Evolutionary conservation across 1,140 invertebrate species (phyloP).

Genomic region (Tetragnatha versicolor): DNA sequence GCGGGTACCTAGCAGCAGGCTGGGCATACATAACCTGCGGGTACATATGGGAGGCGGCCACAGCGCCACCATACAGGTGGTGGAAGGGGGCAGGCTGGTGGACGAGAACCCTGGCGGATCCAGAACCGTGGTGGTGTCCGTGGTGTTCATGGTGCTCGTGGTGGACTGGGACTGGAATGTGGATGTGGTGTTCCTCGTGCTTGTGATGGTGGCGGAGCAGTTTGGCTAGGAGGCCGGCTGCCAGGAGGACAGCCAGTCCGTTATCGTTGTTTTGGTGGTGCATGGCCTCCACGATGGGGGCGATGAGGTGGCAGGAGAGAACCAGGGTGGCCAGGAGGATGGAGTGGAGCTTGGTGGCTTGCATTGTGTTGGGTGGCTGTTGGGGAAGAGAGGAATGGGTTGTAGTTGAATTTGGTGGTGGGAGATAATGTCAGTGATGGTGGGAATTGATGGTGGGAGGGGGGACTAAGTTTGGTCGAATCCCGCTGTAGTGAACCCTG

Average conservation of each 20-base stretch:
- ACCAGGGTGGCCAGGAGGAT: not conserved
- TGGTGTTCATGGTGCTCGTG: slow-evolving; percentile 14
- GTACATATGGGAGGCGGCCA: not conserved
- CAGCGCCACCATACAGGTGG: not conserved
- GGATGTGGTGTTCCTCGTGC: slow-evolving; percentile 18
- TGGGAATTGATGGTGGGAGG: too few species aligned
- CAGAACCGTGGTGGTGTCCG: slow-evolving; percentile 21
- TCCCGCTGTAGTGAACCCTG: too few species aligned
- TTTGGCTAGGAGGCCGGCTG: slow-evolving; percentile 35
- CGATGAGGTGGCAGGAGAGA: slow-evolving; percentile 8
- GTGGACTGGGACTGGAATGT: slow-evolving; percentile 27
- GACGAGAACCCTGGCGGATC: not conserved
- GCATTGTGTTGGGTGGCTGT: too few species aligned
- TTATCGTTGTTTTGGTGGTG: not conserved
- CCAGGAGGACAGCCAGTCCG: slow-evolving; percentile 23
- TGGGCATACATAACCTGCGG: not conserved
- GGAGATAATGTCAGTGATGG: too few species aligned
- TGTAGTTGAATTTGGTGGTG: too few species aligned
- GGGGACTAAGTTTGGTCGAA: too few species aligned
- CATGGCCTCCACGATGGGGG: slow-evolving; percentile 8
- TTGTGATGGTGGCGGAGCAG: slow-evolving; percentile 12
- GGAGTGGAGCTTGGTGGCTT: slow-evolving; percentile 11
- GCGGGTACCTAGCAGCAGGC: not conserved
- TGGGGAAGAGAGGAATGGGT: too few species aligned
- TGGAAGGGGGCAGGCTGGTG: not conserved